A percentile compares a stretch with the other conserved stretches of the same genome.
Evolutionary conservation across 1,140 invertebrate genomes (phyloP).

Genomic region (Lerema accius): DNA sequence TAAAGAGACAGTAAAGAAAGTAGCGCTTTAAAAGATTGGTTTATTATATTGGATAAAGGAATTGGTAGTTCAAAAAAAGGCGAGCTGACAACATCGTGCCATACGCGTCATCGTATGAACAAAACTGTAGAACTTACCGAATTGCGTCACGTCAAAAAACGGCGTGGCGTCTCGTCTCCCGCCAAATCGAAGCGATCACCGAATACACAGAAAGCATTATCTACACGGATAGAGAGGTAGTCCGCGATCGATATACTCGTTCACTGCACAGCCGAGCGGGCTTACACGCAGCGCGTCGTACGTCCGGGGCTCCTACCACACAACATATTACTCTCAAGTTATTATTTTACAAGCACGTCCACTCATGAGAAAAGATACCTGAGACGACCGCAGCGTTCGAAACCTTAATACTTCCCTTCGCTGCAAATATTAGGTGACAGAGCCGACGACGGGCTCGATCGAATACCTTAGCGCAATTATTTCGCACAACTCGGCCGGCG

Average conservation of each 20-base stretch:
- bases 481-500: constrained; percentile 52
- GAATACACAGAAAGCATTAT: constrained; percentile 62
- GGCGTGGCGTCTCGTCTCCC: constrained; percentile 59
- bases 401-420: constrained; percentile 82
- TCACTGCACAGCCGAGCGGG: constrained; percentile 62
- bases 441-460: constrained; percentile 62
- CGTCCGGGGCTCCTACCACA: constrained; percentile 64
- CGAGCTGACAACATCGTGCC: neutral
- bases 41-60: neutral
- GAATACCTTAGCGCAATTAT: constrained; percentile 60
- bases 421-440: constrained; percentile 81
- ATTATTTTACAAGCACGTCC: constrained; percentile 80
- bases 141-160: constrained; percentile 47
- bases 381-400: constrained; percentile 80
- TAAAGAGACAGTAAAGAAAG: too few relatives aligned
- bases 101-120: neutral
- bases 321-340: constrained; percentile 76
- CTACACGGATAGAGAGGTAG: constrained; percentile 56
- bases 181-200: constrained; percentile 70
- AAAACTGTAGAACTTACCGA: constrained; percentile 51
- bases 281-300: constrained; percentile 55
- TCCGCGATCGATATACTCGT: constrained; percentile 71
- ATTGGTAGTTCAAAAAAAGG: neutral
- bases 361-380: constrained; percentile 81
- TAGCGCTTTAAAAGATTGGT: too few relatives aligned